Base-by-base conservation (phyloP, 92 coral and sea anemone genomes). In the Epizoanthus ramosus region DNA sequence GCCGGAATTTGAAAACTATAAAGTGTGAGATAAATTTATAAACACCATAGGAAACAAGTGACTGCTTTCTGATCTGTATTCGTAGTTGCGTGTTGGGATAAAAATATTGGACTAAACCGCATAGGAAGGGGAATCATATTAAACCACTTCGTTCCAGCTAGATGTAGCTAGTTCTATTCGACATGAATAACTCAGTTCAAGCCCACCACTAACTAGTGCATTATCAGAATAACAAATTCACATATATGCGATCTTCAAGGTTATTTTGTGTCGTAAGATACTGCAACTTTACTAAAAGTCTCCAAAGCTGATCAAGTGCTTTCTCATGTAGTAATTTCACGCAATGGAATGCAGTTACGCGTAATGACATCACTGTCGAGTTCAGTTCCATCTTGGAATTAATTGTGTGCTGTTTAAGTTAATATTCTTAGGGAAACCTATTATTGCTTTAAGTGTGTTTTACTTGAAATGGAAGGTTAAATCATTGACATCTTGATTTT, bases 81-180 rank as follows among this genome's bases (percentile, higher is more conserved):
- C 54, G 54, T 50, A 50, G 54, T 50, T 50, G 54, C 54, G 54
- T 50, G 54, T 77, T 57, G 63, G 60, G 45, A 47, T 41, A 58
- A 23, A 19, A 61, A 60, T 77, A 77, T 77, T 77, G 82, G 82
- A 47, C 70, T 61, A 41, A 71, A 77, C 68, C 59, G 58, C 56
- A 43, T 77, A 77, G 82, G 71, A 77, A 77, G 47, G 6, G 59
- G 25, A 77, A 16, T 59, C 24, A 61, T 77, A 41, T 57, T 19
- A 59, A 67, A 77, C 71, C 45, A 24, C 71, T 61, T 77, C 57
- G 70, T 61, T 35, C 56, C 64, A 65, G 71, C 68, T n/a, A 75
- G 69, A 75, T 59, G 45, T 31, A 23, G 69, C 69, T 64, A 16
- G 31, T 77, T 60, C 21, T 21, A 35, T 23, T 71, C 24, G 53